Percentiles rank a stretch among this genome's conserved stretches.
Evolutionary conservation across 2,888 invertebrate species (phyloP).

Genomic region (Cataglyphis livida): DNA sequence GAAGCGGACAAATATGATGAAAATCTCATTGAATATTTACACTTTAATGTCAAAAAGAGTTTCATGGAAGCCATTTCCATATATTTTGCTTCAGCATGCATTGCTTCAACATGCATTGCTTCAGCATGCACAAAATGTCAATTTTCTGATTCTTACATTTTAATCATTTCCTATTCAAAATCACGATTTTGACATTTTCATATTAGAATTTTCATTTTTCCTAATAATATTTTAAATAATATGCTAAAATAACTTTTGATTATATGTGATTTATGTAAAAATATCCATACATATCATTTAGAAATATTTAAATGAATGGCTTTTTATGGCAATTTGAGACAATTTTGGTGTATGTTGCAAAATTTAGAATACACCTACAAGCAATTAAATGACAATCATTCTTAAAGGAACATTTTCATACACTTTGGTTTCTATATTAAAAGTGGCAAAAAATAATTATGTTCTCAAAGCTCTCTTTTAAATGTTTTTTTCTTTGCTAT

Average conservation of each 20-base stretch:
- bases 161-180: background rate
- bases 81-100: too few relatives aligned
- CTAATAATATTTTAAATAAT: background rate
- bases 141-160: too few relatives aligned
- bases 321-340: background rate
- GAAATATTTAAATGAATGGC: conserved; percentile 1
- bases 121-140: too few relatives aligned
- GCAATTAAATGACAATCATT: conserved; percentile 24
- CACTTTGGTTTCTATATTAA: conserved; percentile 15
- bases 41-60: background rate
- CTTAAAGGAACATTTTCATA: conserved; percentile 9
- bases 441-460: conserved; percentile 52
- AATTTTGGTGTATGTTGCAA: background rate
- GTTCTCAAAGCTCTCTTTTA: conserved; percentile 32
- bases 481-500: conserved; percentile 20
- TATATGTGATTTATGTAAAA: background rate
- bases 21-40: background rate
- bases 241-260: background rate
- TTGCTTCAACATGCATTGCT: too few relatives aligned
- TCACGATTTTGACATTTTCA: background rate
- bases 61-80: too few relatives aligned
- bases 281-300: background rate
- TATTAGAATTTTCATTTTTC: background rate
- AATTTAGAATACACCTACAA: conserved; percentile 2
- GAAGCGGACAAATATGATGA: background rate